phyloP scores from a whole-genome alignment of 2,113 vertebrate genomes.

The Herpetotheres cachinnans region DNA sequence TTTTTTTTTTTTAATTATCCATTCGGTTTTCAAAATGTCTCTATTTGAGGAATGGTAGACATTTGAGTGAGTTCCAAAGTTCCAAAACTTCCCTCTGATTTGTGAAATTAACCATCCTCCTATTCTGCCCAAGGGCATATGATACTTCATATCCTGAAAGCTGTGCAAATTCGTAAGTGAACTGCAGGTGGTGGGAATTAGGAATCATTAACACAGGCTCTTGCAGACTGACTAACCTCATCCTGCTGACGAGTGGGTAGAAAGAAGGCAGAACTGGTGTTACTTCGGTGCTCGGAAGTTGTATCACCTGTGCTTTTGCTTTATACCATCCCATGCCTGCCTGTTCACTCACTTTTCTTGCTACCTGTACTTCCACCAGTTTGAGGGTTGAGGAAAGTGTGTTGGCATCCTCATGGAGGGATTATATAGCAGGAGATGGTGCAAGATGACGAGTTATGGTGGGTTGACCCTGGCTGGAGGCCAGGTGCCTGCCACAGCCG shows the following conservation, averaged over 20 bases:
- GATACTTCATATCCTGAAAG: background rate
- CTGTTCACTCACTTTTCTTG: background rate
- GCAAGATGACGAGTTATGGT: too few species aligned
- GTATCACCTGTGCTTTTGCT: background rate
- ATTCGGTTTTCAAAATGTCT: background rate
- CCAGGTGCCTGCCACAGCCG: background rate
- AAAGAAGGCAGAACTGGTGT: background rate
- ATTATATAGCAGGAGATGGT: rapidly evolving
- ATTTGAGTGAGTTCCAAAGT: background rate
- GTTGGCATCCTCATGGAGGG: background rate
- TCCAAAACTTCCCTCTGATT: background rate
- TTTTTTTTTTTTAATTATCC: background rate
- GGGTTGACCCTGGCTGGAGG: background rate
- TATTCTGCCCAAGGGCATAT: background rate
- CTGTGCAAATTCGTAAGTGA: background rate
- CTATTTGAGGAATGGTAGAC: background rate
- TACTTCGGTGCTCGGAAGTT: background rate
- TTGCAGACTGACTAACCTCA: background rate
- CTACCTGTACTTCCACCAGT: background rate
- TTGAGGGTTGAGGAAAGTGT: background rate
- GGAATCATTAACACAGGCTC: background rate
- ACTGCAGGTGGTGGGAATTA: background rate
- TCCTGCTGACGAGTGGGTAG: background rate
- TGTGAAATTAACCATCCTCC: background rate
- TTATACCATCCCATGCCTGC: background rate